Evolutionary conservation across 2,888 invertebrate species (phyloP).

Genomic region (Muschampia plurimacula): DNA sequence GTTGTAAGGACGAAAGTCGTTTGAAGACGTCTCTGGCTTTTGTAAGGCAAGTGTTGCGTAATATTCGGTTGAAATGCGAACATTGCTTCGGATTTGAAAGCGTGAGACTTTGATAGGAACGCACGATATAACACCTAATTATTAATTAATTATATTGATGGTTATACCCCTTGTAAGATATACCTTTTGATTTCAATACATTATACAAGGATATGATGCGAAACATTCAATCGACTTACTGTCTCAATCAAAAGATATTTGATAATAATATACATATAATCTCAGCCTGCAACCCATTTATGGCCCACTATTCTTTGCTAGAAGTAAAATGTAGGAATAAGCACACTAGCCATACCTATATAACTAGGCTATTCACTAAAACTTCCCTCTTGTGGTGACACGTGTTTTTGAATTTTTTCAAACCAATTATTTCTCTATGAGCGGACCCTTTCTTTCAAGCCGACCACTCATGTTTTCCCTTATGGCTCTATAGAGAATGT

Average conservation of each 20-base stretch:
- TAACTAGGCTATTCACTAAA: background rate
- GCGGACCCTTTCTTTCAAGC: background rate
- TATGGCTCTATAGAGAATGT: background rate
- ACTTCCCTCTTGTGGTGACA: conserved; percentile 10
- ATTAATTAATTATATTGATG: too few relatives aligned
- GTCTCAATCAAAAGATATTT: background rate
- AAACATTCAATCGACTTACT: background rate
- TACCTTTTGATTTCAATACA: background rate
- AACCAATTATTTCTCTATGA: conserved; percentile 11
- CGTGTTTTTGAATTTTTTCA: conserved; percentile 3
- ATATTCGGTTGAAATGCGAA: conserved; percentile 28
- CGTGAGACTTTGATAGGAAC: conserved; percentile 14
- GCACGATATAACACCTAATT: background rate
- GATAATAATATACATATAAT: too few relatives aligned
- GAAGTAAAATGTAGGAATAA: too few relatives aligned
- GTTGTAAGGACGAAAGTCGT: conserved; percentile 16
- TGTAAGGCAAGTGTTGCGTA: conserved; percentile 21
- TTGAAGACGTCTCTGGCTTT: background rate
- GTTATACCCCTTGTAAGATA: background rate
- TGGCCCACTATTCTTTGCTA: too few relatives aligned
- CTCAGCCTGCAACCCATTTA: too few relatives aligned
- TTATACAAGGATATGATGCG: background rate
- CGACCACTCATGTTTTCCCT: conserved; percentile 6
- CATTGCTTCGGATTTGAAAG: conserved; percentile 19
- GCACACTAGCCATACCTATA: background rate